Evolutionary conservation across 1,140 invertebrate genomes (phyloP), one percentile per base, ranked within the genome.

Genomic region (honey bee (Apis mellifera)): DNA sequence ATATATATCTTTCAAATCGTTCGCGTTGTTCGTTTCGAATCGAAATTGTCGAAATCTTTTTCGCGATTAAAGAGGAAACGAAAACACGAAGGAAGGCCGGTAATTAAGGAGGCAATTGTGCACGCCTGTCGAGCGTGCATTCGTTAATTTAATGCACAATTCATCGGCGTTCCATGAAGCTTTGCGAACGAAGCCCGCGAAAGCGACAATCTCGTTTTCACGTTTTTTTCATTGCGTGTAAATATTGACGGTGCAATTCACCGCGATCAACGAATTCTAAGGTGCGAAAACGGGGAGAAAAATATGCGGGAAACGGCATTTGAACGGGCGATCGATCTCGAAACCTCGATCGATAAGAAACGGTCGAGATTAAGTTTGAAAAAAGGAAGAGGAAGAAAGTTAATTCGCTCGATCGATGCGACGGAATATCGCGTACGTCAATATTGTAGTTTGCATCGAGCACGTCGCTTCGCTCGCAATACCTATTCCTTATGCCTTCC

Each of bases 131-230:
- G 60, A 77, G 26, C 71, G 55, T 66, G 68, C 23, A 48, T 50
- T 64, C 59, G 69, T 70, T 82, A 68, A 85, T 85, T 85, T 70
- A 78, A 82, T 55, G 83, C 70, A 65, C 57, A 70, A 85, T 85
- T 86, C 82, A 86, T 85, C 78, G 59, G 19, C 12, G 48, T 23
- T 54, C 19, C 73, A 82, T 82, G 76, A 76, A n/a, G 15, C 13
- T 12, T 54, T 21, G 23, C 32, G n/a, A n/a, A 48, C 68, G n/a
- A n/a, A n/a, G 42, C 68, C 12, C 19, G 21, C 48, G 17, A 71
- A 52, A 72, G 57, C 13, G 32, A 71, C 19, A 78, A 52, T 32
- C 68, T 62, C 55, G 68, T 60, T 72, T 52, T 32, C 42, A 78
- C 55, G 42, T 62, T n/a, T n/a, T n/a, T n/a, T n/a, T n/a, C n/a